These are phyloP conservation scores for Itoplectis maculator DNA, from an alignment of 2,888 invertebrate species.

Conservation along the genomic window DNA sequence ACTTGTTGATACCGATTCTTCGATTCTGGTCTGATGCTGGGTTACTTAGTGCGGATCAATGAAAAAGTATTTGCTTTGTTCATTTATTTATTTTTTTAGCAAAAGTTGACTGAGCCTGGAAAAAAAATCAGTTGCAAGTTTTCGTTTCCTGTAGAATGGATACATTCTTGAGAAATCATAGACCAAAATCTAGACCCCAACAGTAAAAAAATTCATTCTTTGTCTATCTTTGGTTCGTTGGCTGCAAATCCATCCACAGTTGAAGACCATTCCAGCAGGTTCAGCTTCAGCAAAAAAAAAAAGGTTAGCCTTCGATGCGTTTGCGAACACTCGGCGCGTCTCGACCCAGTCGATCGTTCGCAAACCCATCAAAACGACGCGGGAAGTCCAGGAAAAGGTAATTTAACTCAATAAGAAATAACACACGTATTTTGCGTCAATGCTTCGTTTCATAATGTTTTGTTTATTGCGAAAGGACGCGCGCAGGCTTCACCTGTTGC, in stretches of 20 bases:
- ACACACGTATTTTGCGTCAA: constrained; percentile 40
- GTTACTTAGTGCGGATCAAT: too few species aligned
- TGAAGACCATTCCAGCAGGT: not conserved
- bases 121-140: too few species aligned
- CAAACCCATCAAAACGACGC: not conserved
- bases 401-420: not conserved
- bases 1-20: not conserved
- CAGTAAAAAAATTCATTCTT: too few species aligned
- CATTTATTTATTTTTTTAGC: too few species aligned
- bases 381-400: not conserved
- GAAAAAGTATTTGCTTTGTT: too few species aligned
- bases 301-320: not conserved
- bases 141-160: too few species aligned
- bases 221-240: not conserved
- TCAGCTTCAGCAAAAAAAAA: not conserved
- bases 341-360: not conserved
- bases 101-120: too few species aligned
- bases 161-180: too few species aligned
- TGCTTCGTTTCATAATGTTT: constrained; percentile 63
- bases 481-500: constrained; percentile 57
- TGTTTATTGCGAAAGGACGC: constrained; percentile 83
- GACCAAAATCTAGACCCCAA: too few species aligned
- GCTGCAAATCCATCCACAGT: not conserved
- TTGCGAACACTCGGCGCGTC: not conserved
- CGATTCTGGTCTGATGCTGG: too few species aligned